A percentile compares a stretch with the other conserved stretches of the same genome.
phyloP scores from a whole-genome alignment of 2,797 vertebrate genomes.

The Aeoliscus strigatus region DNA sequence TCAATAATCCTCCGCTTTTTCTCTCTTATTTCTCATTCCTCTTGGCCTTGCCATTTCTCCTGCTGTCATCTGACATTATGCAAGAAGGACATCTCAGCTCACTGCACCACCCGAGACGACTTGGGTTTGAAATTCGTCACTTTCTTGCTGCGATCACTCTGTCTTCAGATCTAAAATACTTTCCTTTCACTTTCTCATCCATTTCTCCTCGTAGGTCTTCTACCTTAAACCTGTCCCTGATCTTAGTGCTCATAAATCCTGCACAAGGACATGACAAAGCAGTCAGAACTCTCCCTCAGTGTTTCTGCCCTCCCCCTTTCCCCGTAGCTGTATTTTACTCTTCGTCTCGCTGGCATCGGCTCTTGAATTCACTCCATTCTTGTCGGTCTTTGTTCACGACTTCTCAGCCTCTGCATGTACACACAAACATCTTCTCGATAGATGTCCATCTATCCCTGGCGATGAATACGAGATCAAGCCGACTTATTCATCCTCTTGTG shows the following conservation, averaged over 20 bases:
- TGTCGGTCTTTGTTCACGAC: conserved; percentile 25
- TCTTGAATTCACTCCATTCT: conserved; percentile 27
- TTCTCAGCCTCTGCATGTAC: conserved; percentile 23
- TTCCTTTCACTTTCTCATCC: conserved; percentile 46
- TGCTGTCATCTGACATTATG: conserved; percentile 58
- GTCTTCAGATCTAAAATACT: conserved; percentile 15
- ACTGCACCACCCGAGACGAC: conserved; percentile 22
- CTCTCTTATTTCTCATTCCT: conserved; percentile 24
- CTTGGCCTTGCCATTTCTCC: conserved; percentile 41
- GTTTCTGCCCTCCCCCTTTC: conserved; percentile 32
- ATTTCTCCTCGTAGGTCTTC: conserved; percentile 35
- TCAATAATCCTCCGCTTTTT: conserved; percentile 33
- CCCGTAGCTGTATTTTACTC: conserved; percentile 38
- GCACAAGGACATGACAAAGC: conserved; percentile 63
- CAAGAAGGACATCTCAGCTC: conserved; percentile 39
- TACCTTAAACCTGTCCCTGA: conserved; percentile 60
- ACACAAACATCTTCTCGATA: conserved; percentile 24
- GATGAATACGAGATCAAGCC: conserved; percentile 28
- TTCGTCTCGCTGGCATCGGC: conserved; percentile 21
- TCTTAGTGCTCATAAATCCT: conserved; percentile 70
- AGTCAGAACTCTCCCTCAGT: conserved; percentile 52
- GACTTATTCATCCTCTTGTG: conserved; percentile 35
- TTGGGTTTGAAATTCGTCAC: conserved; percentile 29
- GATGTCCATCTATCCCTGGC: conserved; percentile 39
- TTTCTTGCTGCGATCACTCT: conserved; percentile 11